Conservation (phyloP, 2,797 vertebrate genomes). For the Anisognathus igniventris region DNA sequence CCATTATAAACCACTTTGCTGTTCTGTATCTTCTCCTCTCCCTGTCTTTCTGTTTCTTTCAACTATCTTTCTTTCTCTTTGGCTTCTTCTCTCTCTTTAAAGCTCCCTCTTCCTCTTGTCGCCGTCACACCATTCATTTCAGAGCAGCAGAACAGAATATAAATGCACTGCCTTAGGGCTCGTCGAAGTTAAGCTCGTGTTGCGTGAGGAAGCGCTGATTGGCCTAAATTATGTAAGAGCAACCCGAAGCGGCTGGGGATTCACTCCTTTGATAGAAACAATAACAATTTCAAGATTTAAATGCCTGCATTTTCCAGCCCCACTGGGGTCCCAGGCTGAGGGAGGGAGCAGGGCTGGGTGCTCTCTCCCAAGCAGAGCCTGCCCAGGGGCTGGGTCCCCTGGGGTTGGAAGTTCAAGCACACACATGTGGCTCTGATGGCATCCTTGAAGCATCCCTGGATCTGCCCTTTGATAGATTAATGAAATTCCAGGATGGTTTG, state of each 20-base stretch:
- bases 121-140: constrained; percentile 25
- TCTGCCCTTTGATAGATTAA: not conserved
- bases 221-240: constrained; percentile 54
- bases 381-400: fast-evolving
- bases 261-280: constrained; percentile 36
- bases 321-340: not conserved
- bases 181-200: not conserved
- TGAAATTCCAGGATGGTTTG: not conserved
- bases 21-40: constrained; percentile 6
- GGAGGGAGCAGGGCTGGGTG: not conserved
- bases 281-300: constrained; percentile 41
- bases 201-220: not conserved
- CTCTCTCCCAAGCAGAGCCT: fast-evolving
- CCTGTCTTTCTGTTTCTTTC: constrained; percentile 20
- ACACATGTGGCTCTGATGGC: fast-evolving
- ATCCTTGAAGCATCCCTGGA: not conserved
- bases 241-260: not conserved
- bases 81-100: constrained; percentile 4
- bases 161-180: constrained; percentile 53
- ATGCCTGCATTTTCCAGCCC: not conserved
- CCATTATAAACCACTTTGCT: constrained; percentile 51
- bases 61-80: constrained; percentile 21
- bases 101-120: constrained; percentile 17
- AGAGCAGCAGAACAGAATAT: constrained; percentile 16
- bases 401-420: fast-evolving